Evolutionary conservation across 2,888 invertebrate genomes (phyloP), one percentile per base, ranked within the genome.

Genomic region (Macroteleia sp.): DNA sequence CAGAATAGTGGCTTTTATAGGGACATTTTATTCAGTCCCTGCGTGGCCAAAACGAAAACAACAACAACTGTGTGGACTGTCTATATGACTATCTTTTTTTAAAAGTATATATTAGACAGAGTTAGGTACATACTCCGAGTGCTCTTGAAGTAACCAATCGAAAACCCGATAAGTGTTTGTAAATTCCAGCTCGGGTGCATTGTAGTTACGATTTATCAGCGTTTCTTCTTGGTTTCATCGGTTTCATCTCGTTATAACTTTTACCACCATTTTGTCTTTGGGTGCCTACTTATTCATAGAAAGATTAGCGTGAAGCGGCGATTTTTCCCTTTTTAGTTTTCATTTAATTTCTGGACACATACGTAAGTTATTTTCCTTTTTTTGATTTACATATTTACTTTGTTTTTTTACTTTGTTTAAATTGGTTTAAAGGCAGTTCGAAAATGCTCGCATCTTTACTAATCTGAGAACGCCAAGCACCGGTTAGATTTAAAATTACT

Each of bases 301-400:
- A 77, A 46, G 54, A 57, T 71, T 77, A 71, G 77, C 80, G 80
- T 80, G 62, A 57, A 54, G 62, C 22, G 42, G 44, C 54, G 48
- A 34, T 52, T 74, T 75, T 71, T 67, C 54, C 52, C 52, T 70
- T 75, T 80, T 80, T 80, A 66, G 74, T 80, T 80, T 79, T 74
- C 39, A 50, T 77, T 80, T 77, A 75, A 75, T 74, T 77, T 80
- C 80, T 77, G 74, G 67, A 71, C 62, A 39, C 74, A 77, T 80
- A 77, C 48, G 77, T 80, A 80, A 80, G 77, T 76, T 42, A 36
- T 10, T 28, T 12, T 1, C 19, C 1, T 41, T 32, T 42, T 41
- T 44, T 16, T 6, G 2, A 0, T 14, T 14, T 10, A n/a, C n/a
- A 19, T 17, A 46, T 57, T 44, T 34, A 28, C 9, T 4, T 10